Conservation (phyloP, 2,888 invertebrate genomes). For the Subacronicta megacephala region DNA sequence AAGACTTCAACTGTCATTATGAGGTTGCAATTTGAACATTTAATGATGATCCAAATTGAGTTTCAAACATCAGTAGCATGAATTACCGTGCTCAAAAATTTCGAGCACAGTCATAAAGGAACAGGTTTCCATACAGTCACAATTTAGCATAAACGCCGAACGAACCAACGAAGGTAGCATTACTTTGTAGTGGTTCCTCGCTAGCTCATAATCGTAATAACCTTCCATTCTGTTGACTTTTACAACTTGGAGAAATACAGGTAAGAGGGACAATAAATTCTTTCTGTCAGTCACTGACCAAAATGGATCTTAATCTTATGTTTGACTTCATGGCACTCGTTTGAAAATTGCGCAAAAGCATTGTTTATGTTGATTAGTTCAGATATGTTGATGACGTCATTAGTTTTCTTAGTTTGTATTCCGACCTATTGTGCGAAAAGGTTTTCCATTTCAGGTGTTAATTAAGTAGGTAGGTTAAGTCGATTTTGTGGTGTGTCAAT, state of each 20-base stretch:
- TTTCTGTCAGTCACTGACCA: slow-evolving; percentile 34
- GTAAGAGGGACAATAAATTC: slow-evolving; percentile 40
- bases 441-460: neutral
- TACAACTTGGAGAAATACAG: slow-evolving; percentile 40
- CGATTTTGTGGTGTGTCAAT: neutral
- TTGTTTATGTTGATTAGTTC: neutral
- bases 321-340: slow-evolving; percentile 7
- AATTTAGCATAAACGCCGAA: slow-evolving; percentile 26
- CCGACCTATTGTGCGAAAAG: neutral
- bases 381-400: slow-evolving; percentile 8
- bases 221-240: slow-evolving; percentile 43
- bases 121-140: neutral
- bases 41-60: too few relatives aligned
- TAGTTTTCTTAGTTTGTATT: neutral
- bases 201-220: slow-evolving; percentile 46
- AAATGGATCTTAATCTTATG: neutral
- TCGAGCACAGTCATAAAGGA: too few relatives aligned
- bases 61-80: too few relatives aligned
- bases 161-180: slow-evolving; percentile 18
- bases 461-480: neutral
- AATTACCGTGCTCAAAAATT: too few relatives aligned
- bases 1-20: neutral
- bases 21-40: neutral
- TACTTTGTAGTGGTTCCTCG: slow-evolving; percentile 36
- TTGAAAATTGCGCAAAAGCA: neutral